phyloP scores from a whole-genome alignment of 2,888 invertebrate species.

The Apotomis betuletana region DNA sequence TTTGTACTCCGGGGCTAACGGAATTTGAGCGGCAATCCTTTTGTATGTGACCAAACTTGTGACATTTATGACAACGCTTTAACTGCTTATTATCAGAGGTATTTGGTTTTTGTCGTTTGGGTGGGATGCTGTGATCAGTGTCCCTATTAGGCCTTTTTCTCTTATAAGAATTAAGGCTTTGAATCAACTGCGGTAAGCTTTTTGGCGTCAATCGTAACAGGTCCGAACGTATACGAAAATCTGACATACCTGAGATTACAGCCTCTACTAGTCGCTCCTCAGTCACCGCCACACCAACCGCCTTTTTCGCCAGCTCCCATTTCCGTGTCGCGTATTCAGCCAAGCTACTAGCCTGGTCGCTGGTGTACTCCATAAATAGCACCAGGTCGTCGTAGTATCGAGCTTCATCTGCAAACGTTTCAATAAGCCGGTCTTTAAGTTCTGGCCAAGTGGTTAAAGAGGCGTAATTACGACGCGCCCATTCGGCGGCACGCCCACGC shows the following conservation, averaged over 20 bases:
- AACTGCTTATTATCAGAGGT: too few species aligned
- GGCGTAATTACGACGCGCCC: constrained; percentile 42
- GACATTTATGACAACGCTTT: too few species aligned
- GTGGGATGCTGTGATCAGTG: too few species aligned
- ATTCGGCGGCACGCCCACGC: constrained; percentile 41
- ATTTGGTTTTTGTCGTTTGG: too few species aligned
- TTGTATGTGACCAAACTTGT: too few species aligned
- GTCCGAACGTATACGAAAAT: constrained; percentile 34
- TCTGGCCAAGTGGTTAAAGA: constrained; percentile 41
- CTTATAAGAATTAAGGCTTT: too few species aligned
- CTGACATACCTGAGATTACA: neutral
- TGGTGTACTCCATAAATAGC: too few species aligned
- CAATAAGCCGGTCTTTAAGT: constrained; percentile 32
- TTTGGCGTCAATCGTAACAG: constrained; percentile 12
- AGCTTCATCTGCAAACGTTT: constrained; percentile 44
- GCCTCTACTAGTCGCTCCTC: neutral
- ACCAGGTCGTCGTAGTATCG: constrained; percentile 34
- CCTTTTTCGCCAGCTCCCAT: constrained; percentile 40
- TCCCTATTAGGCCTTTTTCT: too few species aligned
- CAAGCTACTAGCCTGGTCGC: constrained; percentile 39
- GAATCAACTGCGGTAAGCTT: neutral
- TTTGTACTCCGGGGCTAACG: too few species aligned
- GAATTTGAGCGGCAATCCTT: too few species aligned
- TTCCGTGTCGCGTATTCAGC: constrained; percentile 41
- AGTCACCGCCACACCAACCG: neutral